phyloP scores from a whole-genome alignment of 2,113 vertebrate genomes.

The Bagarius yarrelli region DNA sequence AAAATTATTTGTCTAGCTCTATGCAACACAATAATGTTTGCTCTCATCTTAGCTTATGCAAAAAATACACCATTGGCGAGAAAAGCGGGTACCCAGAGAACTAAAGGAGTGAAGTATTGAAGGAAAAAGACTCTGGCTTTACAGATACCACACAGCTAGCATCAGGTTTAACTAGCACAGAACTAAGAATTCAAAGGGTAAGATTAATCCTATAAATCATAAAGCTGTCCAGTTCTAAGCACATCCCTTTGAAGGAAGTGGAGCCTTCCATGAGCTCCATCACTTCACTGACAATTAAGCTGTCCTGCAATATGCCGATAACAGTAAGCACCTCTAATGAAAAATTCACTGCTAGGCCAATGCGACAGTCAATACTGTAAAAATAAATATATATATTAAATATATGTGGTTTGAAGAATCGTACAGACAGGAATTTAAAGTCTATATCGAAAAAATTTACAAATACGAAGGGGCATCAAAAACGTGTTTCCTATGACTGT shows the following conservation, averaged over 20 bases:
- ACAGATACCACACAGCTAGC: not conserved
- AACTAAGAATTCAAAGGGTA: not conserved
- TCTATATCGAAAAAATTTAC: not conserved
- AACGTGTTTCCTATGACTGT: not conserved
- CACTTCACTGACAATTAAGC: not conserved
- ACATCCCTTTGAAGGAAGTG: not conserved
- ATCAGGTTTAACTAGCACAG: not conserved
- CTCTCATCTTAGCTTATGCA: not conserved
- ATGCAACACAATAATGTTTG: not conserved
- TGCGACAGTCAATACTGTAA: not conserved
- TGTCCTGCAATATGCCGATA: not conserved
- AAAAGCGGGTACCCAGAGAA: too few species aligned
- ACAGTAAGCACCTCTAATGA: not conserved
- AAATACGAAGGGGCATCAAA: not conserved
- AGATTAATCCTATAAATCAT: not conserved
- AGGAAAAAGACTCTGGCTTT: not conserved
- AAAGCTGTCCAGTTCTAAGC: not conserved
- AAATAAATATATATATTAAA: not conserved
- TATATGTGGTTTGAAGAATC: not conserved
- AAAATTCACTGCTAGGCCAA: not conserved
- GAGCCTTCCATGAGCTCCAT: not conserved
- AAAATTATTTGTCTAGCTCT: not conserved
- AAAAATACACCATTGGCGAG: too few species aligned
- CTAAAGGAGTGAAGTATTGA: too few species aligned
- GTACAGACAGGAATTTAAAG: not conserved